These are phyloP conservation scores for Sarcophaga carnaria DNA, from an alignment of 2,888 invertebrate species.

Conservation along the genomic window DNA sequence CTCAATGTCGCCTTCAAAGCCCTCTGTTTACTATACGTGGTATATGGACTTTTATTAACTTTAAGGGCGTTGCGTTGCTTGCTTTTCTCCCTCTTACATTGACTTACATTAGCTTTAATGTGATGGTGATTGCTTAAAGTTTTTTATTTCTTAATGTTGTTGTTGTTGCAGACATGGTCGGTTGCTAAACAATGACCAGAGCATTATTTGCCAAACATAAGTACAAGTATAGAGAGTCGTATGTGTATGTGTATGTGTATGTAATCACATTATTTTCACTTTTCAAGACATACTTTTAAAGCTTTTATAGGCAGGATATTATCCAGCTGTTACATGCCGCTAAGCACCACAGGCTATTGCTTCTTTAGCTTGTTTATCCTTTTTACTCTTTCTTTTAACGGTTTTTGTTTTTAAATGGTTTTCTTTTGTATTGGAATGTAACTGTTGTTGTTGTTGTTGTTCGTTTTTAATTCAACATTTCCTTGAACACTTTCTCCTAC, in stretches of 20 bases:
- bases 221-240: background rate
- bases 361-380: conserved; percentile 32
- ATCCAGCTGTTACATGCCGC: conserved; percentile 49
- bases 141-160: conserved; percentile 12
- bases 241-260: background rate
- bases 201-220: background rate
- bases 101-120: conserved; percentile 39
- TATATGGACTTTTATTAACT: conserved; percentile 58
- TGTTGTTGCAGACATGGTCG: background rate
- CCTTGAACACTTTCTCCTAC: conserved; percentile 32
- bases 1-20: conserved; percentile 69
- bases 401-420: conserved; percentile 2
- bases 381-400: conserved; percentile 12
- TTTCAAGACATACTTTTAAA: conserved; percentile 51
- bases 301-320: conserved; percentile 61
- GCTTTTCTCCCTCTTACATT: background rate
- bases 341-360: conserved; percentile 56
- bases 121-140: background rate
- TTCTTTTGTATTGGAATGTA: conserved; percentile 2
- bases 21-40: conserved; percentile 64
- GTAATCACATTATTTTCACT: conserved; percentile 60
- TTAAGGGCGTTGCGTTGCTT: conserved; percentile 37
- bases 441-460: conserved; percentile 10
- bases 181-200: conserved; percentile 29
- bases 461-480: conserved; percentile 13